phyloP scores from a whole-genome alignment of 2,797 vertebrate species.

The Chaenodraco wilsoni region DNA sequence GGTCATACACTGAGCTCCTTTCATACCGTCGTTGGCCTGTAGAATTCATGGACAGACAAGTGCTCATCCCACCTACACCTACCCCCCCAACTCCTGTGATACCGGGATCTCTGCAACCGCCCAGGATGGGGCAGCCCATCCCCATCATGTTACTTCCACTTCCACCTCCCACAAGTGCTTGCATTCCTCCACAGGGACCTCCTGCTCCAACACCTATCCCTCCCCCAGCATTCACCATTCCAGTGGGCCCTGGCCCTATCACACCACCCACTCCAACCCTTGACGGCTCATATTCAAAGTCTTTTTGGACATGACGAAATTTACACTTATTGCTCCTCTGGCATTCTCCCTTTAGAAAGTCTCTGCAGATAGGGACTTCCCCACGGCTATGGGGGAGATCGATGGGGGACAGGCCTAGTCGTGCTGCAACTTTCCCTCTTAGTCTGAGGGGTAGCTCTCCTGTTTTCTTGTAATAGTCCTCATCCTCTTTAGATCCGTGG shows the following conservation, averaged over 20 bases:
- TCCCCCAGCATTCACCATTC: conserved; percentile 76
- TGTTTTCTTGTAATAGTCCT: conserved; percentile 96
- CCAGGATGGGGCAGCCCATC: conserved; percentile 81
- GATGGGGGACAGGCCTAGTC: conserved; percentile 91
- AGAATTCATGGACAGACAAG: conserved; percentile 77
- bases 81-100: conserved; percentile 76
- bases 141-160: conserved; percentile 78
- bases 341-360: conserved; percentile 96
- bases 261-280: conserved; percentile 77
- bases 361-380: conserved; percentile 95
- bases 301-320: conserved; percentile 94
- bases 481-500: conserved; percentile 96
- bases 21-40: conserved; percentile 81
- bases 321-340: conserved; percentile 96
- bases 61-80: conserved; percentile 75
- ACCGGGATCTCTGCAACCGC: conserved; percentile 81
- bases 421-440: conserved; percentile 94
- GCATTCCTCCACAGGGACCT: conserved; percentile 76
- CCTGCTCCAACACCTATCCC: conserved; percentile 69
- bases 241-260: conserved; percentile 75
- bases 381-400: conserved; percentile 94
- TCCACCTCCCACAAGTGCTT: conserved; percentile 80
- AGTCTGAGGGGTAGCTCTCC: conserved; percentile 93
- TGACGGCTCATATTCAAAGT: conserved; percentile 87
- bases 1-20: conserved; percentile 88